phyloP scores from a whole-genome alignment of 2,113 vertebrate genomes.

The Chaenocephalus aceratus region DNA sequence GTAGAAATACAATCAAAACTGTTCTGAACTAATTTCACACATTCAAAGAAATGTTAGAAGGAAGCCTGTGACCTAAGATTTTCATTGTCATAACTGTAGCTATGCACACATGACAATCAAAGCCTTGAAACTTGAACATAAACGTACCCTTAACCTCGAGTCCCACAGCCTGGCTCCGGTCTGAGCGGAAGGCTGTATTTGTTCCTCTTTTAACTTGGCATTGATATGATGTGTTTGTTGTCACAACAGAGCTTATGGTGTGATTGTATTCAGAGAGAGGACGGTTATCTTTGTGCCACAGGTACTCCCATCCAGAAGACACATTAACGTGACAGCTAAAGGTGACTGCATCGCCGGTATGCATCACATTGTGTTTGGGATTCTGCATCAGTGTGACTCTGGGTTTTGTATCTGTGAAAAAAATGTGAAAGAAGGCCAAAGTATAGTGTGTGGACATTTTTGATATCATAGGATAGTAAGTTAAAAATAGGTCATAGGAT shows the following conservation, averaged over 20 bases:
- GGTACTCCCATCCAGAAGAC: slow-evolving; percentile 70
- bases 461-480: no score
- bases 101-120: no score
- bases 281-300: slow-evolving; percentile 52
- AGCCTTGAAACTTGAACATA: background rate
- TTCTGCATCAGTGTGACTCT: slow-evolving; percentile 33
- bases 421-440: background rate
- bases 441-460: background rate
- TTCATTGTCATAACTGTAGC: no score
- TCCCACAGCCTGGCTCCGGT: background rate
- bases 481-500: no score
- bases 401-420: slow-evolving; percentile 51
- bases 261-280: background rate
- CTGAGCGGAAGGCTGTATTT: background rate
- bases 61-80: no score
- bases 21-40: background rate
- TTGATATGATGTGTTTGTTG: slow-evolving; percentile 29
- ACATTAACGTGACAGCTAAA: slow-evolving; percentile 65
- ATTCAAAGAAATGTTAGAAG: background rate
- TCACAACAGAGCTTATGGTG: slow-evolving; percentile 18
- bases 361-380: slow-evolving; percentile 32
- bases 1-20: slow-evolving; percentile 4
- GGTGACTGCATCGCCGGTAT: slow-evolving; percentile 51
- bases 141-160: slow-evolving; percentile 26
- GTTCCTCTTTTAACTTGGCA: slow-evolving; percentile 36